These are phyloP conservation scores for Mesoligia furuncula DNA, from an alignment of 2,888 invertebrate genomes.

Conservation along the genomic window DNA sequence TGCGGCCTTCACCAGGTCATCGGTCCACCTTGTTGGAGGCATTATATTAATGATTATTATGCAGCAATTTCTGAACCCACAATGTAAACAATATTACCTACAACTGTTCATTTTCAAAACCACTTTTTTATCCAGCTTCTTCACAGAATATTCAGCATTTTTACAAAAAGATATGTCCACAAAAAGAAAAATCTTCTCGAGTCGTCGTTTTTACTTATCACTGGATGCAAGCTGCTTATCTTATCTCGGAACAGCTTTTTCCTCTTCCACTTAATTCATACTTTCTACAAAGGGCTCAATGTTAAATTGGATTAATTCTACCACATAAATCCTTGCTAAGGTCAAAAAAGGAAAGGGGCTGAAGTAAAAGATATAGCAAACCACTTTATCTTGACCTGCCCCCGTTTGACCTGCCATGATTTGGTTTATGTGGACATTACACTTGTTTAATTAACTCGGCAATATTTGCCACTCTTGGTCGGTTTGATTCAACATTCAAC, in stretches of 20 bases:
- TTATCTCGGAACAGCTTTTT: slow-evolving; percentile 59
- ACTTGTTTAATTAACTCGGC: slow-evolving; percentile 36
- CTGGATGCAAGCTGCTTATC: slow-evolving; percentile 60
- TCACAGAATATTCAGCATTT: slow-evolving; percentile 2
- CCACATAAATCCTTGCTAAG: slow-evolving; percentile 79
- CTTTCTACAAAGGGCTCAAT: slow-evolving; percentile 77
- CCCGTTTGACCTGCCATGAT: slow-evolving; percentile 37
- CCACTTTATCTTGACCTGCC: slow-evolving; percentile 48
- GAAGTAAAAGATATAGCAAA: slow-evolving; percentile 21
- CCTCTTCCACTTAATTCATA: slow-evolving; percentile 61
- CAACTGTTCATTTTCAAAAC: neutral
- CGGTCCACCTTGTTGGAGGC: neutral
- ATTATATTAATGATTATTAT: neutral
- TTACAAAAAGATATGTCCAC: neutral
- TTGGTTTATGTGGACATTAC: slow-evolving; percentile 37
- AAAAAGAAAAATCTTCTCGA: slow-evolving; percentile 24
- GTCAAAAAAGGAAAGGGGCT: slow-evolving; percentile 63
- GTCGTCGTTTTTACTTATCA: slow-evolving; percentile 53
- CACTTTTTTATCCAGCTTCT: neutral
- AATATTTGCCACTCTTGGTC: neutral
- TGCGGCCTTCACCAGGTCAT: neutral
- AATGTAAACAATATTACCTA: neutral
- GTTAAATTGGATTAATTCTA: slow-evolving; percentile 81
- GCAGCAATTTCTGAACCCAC: too few relatives aligned
- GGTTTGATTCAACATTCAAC: neutral